Conservation (phyloP, 2,888 invertebrate species). For the Formica aserva region DNA sequence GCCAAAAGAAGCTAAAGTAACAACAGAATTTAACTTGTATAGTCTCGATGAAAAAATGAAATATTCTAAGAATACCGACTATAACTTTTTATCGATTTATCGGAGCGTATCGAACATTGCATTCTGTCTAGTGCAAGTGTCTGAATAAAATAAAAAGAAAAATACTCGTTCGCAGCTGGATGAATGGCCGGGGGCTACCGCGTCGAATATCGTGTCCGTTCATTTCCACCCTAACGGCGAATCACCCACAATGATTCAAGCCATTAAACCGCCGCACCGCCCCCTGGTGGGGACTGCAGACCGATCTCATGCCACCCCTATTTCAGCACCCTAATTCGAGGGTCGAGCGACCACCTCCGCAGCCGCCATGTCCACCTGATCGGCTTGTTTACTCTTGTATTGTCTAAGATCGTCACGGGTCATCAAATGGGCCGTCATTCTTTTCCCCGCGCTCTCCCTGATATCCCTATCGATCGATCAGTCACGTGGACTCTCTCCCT, state of each 20-base stretch:
- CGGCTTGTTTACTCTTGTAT: constrained; percentile 85
- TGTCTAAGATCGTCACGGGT: constrained; percentile 75
- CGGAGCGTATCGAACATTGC: not conserved
- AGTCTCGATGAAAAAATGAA: not conserved
- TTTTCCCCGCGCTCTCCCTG: not conserved
- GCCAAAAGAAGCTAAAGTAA: not conserved
- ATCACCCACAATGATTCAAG: constrained; percentile 56
- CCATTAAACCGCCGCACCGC: constrained; percentile 79
- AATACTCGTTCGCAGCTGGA: not conserved
- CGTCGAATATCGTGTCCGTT: not conserved
- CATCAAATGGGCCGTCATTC: constrained; percentile 33
- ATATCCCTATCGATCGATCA: constrained; percentile 2
- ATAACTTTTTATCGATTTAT: not conserved
- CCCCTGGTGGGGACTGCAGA: constrained; percentile 76
- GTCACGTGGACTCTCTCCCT: not conserved
- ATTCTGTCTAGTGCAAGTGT: not conserved
- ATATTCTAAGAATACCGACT: not conserved
- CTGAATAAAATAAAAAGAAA: not conserved
- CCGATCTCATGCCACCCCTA: constrained; percentile 76
- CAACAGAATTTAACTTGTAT: not conserved
- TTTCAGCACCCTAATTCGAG: constrained; percentile 77
- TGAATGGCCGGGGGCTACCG: constrained; percentile 12
- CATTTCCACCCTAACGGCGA: constrained; percentile 54
- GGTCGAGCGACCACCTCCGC: constrained; percentile 75
- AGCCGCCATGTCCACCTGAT: constrained; percentile 79